Evolutionary conservation across 2,113 vertebrate genomes (phyloP).

Genomic region (Tachysurus vachellii): DNA sequence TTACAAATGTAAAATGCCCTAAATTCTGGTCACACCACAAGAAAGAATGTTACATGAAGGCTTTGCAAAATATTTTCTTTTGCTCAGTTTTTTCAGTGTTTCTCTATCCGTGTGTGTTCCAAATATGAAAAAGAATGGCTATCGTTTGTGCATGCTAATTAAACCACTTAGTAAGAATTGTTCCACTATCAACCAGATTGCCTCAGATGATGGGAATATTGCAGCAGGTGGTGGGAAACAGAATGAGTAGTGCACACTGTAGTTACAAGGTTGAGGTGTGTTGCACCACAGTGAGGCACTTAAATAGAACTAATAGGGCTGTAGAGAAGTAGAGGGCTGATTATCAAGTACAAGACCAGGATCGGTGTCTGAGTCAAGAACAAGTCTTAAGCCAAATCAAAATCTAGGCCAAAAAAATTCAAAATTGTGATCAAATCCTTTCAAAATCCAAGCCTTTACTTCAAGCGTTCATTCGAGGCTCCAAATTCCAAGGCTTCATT

Average conservation of each 20-base stretch:
- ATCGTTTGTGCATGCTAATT: neutral
- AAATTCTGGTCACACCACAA: neutral
- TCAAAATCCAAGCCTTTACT: constrained; percentile 1
- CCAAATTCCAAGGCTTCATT: neutral
- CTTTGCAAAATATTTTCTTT: neutral
- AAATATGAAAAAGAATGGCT: neutral
- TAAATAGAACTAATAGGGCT: neutral
- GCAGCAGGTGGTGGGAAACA: neutral
- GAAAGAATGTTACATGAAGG: neutral
- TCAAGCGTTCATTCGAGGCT: too few species aligned
- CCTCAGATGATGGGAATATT: neutral
- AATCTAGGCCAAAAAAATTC: neutral
- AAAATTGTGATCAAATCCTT: neutral
- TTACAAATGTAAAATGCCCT: too few species aligned
- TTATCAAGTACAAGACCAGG: neutral
- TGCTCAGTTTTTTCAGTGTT: neutral
- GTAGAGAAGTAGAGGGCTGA: neutral
- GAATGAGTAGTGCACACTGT: neutral
- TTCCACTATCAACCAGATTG: neutral
- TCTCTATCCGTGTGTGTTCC: neutral
- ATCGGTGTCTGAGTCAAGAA: too few species aligned
- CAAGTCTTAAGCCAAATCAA: neutral
- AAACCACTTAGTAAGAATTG: neutral
- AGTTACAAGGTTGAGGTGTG: neutral
- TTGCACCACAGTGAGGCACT: neutral